A percentile compares a stretch with the other conserved stretches of the same genome.
phyloP scores from a whole-genome alignment of 2,888 invertebrate species.

The Eutolmus rufibarbis region DNA sequence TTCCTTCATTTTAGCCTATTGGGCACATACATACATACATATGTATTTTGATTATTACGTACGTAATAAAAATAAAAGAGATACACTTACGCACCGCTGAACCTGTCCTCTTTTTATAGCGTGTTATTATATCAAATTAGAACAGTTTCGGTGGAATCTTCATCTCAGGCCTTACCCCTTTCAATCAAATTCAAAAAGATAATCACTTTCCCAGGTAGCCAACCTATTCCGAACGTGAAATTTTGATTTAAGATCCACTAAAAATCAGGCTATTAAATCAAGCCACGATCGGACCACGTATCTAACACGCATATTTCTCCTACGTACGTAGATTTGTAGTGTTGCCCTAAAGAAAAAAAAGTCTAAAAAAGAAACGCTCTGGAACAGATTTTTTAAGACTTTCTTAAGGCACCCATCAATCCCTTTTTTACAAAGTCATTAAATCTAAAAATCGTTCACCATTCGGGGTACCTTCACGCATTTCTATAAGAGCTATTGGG shows the following conservation, averaged over 20 bases:
- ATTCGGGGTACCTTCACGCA: background rate
- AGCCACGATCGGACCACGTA: background rate
- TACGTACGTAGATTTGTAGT: background rate
- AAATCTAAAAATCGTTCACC: background rate
- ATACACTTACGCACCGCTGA: background rate
- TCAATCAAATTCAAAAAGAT: background rate
- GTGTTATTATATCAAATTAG: background rate
- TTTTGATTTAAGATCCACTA: conserved; percentile 7
- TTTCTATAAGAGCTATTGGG: conserved; percentile 1
- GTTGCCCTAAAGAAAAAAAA: background rate
- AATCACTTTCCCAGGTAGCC: conserved; percentile 1
- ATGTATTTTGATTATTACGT: background rate
- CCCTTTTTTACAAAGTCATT: conserved; percentile 22
- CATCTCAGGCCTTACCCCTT: background rate
- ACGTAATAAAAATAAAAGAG: background rate
- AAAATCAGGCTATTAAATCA: conserved; percentile 14
- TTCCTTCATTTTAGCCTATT: too few relatives aligned
- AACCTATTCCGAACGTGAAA: background rate
- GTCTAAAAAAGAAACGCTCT: background rate
- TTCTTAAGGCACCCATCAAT: conserved; percentile 15
- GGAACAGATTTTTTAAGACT: background rate
- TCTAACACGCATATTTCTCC: background rate
- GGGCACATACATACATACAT: too few relatives aligned
- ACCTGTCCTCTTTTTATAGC: background rate
- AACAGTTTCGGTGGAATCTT: background rate